phyloP scores from a whole-genome alignment of 2,113 vertebrate genomes.

The Gambusia affinis region DNA sequence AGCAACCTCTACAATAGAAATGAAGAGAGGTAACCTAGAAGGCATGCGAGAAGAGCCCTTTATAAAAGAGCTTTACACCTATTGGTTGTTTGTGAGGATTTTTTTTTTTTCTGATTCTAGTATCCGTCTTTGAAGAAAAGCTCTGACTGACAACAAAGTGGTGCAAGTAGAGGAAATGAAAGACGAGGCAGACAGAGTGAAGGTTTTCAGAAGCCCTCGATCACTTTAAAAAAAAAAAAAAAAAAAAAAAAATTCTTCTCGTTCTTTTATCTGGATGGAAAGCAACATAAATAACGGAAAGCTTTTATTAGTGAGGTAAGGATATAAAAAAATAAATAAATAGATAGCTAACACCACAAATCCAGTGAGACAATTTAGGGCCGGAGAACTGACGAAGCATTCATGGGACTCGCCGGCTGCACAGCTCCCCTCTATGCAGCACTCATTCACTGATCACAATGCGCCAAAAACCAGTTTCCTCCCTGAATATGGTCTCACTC shows the following conservation, averaged over 20 bases:
- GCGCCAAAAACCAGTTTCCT: constrained; percentile 56
- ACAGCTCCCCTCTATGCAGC: constrained; percentile 24
- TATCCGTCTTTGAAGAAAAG: constrained; percentile 52
- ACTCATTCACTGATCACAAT: constrained; percentile 66
- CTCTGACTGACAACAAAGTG: constrained; percentile 62
- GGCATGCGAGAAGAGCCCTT: constrained; percentile 26
- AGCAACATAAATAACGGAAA: constrained; percentile 53
- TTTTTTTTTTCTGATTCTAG: constrained; percentile 46
- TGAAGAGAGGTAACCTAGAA: constrained; percentile 37
- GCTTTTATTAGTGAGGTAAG: constrained; percentile 41
- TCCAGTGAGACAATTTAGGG: constrained; percentile 36
- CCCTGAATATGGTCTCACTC: constrained; percentile 56
- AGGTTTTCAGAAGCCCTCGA: constrained; percentile 43
- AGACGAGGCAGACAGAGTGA: constrained; percentile 33
- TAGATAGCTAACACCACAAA: constrained; percentile 40
- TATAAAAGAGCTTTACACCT: constrained; percentile 43
- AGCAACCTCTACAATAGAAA: constrained; percentile 48
- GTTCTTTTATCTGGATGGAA: constrained; percentile 37
- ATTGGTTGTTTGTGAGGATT: constrained; percentile 52
- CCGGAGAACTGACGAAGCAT: constrained; percentile 31
- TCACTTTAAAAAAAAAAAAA: constrained; percentile 1
- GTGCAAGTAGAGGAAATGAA: constrained; percentile 9
- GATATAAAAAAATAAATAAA: constrained; percentile 4
- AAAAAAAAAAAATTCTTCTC: constrained; percentile 21
- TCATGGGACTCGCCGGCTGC: constrained; percentile 36